Percentiles rank a stretch among this genome's conserved stretches.
Evolutionary conservation across 2,888 invertebrate genomes (phyloP).

Genomic region (Allolobophora icterica): DNA sequence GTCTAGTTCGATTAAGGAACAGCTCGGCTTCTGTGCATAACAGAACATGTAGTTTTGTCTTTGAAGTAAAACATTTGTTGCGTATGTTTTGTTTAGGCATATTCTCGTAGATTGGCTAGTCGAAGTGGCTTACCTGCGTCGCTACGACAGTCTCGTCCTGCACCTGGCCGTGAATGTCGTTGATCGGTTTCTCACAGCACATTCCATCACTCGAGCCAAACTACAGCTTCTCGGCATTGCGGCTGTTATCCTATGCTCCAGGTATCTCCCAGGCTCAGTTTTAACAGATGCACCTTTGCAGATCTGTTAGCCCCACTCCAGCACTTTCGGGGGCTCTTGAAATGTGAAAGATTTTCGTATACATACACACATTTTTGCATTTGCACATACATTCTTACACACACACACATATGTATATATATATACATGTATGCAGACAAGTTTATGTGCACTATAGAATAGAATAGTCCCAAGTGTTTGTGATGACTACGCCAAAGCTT

Average conservation of each 20-base stretch:
- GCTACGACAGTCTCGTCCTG: slow-evolving; percentile 58
- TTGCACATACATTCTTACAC: too few species aligned
- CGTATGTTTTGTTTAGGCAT: slow-evolving; percentile 52
- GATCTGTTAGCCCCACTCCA: too few species aligned
- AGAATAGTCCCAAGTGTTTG: too few species aligned
- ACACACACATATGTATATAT: too few species aligned
- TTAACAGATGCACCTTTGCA: neutral
- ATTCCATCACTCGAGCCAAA: slow-evolving; percentile 54
- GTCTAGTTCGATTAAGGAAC: too few species aligned
- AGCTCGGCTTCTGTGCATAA: neutral
- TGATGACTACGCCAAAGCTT: too few species aligned
- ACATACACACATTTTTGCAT: too few species aligned
- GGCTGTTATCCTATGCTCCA: slow-evolving; percentile 62
- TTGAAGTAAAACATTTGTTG: neutral
- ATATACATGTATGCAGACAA: too few species aligned
- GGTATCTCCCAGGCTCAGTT: slow-evolving; percentile 51
- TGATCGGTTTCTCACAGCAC: slow-evolving; percentile 57
- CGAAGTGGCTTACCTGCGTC: slow-evolving; percentile 64
- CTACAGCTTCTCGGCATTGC: slow-evolving; percentile 62
- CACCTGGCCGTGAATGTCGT: slow-evolving; percentile 61
- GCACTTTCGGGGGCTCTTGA: too few species aligned
- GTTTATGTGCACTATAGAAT: too few species aligned
- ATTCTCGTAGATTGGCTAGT: slow-evolving; percentile 64
- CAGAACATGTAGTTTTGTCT: neutral
- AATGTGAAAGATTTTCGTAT: too few species aligned